Evolutionary conservation across 2,113 vertebrate genomes (phyloP).

Genomic region (Uropsilus gracilis): DNA sequence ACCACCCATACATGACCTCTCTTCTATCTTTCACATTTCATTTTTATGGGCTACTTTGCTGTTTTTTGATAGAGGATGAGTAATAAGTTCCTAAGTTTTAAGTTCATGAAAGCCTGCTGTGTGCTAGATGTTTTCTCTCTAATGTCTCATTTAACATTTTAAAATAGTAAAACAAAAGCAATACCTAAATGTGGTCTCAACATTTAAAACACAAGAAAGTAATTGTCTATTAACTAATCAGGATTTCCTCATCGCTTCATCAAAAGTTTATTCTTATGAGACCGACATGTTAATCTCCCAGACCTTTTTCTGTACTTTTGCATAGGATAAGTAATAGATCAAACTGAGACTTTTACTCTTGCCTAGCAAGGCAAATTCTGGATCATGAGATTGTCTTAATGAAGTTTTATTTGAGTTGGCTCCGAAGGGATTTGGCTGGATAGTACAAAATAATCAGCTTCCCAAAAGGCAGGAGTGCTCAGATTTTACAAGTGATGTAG

Average conservation of each 20-base stretch:
- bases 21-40: neutral
- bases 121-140: neutral
- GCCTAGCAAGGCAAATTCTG: too few relatives aligned
- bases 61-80: neutral
- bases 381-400: too few relatives aligned
- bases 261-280: neutral
- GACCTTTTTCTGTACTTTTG: neutral
- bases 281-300: neutral
- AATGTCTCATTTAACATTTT: neutral
- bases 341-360: too few relatives aligned
- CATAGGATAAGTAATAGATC: neutral
- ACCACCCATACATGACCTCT: neutral
- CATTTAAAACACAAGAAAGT: neutral
- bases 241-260: neutral
- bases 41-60: neutral
- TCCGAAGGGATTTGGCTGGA: too few relatives aligned
- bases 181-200: neutral
- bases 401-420: too few relatives aligned
- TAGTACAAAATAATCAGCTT: too few relatives aligned
- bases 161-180: slow-evolving; percentile 19
- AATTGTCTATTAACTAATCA: neutral
- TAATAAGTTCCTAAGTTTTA: neutral
- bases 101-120: neutral
- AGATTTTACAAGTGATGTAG: too few relatives aligned
- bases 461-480: too few relatives aligned